These are phyloP conservation scores for Alligator sinensis DNA, from an alignment of 2,113 vertebrate species.

Conservation along the genomic window DNA sequence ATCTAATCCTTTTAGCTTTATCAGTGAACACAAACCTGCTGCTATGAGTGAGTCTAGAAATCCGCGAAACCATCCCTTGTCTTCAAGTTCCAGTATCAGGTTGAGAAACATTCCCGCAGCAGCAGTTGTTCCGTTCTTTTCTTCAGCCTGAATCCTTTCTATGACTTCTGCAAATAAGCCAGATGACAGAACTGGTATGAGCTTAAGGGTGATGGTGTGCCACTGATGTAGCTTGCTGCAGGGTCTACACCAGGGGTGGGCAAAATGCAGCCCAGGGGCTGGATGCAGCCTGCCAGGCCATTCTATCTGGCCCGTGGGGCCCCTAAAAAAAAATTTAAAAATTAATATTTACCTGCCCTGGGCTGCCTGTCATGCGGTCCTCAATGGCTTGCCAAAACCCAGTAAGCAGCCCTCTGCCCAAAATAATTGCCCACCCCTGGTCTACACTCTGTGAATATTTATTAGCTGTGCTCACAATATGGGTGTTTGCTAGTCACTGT, in stretches of 20 bases:
- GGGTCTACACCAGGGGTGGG: too few species aligned
- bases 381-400: too few species aligned
- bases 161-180: slow-evolving; percentile 32
- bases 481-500: not conserved
- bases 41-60: slow-evolving; percentile 61
- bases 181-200: not conserved
- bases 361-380: too few species aligned
- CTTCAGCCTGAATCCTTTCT: slow-evolving; percentile 52
- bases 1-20: not conserved
- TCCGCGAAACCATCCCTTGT: slow-evolving; percentile 69
- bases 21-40: slow-evolving; percentile 44
- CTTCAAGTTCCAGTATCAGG: slow-evolving; percentile 32
- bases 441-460: not conserved
- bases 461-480: not conserved
- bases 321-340: too few species aligned
- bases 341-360: too few species aligned
- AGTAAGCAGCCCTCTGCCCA: too few species aligned
- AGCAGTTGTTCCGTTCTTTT: slow-evolving; percentile 10
- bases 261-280: too few species aligned
- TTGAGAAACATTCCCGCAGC: slow-evolving; percentile 61
- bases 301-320: too few species aligned
- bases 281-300: too few species aligned
- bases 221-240: too few species aligned
- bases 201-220: too few species aligned
- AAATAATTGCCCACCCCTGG: too few species aligned